Conservation (phyloP, 1,140 invertebrate species). For the Eulimnadia texana region DNA sequence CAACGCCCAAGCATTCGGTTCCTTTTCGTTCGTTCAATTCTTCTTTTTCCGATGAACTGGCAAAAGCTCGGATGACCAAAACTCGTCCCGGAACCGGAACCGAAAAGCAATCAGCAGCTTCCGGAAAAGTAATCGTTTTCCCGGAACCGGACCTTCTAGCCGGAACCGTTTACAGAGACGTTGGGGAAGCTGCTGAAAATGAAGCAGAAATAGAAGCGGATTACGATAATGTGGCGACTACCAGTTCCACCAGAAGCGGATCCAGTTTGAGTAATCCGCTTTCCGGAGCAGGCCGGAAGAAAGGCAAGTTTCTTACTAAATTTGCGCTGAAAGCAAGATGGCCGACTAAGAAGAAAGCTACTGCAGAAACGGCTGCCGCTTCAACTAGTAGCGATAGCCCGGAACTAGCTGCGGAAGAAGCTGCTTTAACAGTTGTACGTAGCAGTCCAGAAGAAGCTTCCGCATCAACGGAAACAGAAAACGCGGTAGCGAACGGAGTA, state of each 20-base stretch:
- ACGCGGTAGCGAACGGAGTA: not conserved
- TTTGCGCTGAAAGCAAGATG: conserved; percentile 25
- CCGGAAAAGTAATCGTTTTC: not conserved
- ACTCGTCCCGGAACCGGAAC: not conserved
- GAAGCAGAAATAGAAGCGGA: conserved; percentile 13
- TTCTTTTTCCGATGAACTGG: conserved; percentile 8
- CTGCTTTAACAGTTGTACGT: not conserved
- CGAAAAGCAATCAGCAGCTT: not conserved
- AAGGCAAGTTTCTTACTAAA: conserved; percentile 25
- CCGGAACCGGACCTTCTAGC: conserved; percentile 16
- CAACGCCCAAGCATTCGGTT: conserved; percentile 9
- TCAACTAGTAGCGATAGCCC: not conserved
- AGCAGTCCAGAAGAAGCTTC: not conserved
- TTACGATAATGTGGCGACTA: conserved; percentile 1
- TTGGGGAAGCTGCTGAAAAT: conserved; percentile 12
- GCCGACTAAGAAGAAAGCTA: conserved; percentile 23
- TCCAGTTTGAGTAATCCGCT: conserved; percentile 10
- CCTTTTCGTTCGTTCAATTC: conserved; percentile 1
- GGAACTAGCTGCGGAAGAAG: not conserved
- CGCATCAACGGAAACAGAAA: not conserved
- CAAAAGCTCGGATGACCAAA: not conserved
- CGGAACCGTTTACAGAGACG: conserved; percentile 6
- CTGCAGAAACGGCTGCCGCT: conserved; percentile 1
- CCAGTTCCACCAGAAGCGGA: not conserved
- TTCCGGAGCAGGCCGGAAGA: conserved; percentile 16